phyloP scores from a whole-genome alignment of 2,888 invertebrate species.

The Hedya salicella region DNA sequence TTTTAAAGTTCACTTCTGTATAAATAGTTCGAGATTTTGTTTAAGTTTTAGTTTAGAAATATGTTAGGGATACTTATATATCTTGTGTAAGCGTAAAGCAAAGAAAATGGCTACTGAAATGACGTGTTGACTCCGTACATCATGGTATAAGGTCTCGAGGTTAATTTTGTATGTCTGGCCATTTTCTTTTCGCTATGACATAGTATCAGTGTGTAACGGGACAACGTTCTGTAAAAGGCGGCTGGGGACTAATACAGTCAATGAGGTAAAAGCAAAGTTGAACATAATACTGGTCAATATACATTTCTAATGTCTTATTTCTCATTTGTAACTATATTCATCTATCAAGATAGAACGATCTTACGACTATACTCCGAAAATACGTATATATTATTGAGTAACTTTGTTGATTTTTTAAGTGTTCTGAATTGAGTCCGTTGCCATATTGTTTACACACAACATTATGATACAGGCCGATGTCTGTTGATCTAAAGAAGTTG shows the following conservation, averaged over 20 bases:
- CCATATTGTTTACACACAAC: too few relatives aligned
- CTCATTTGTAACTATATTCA: too few relatives aligned
- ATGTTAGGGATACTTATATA: slow-evolving; percentile 10
- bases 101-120: neutral
- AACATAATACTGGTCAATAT: too few relatives aligned
- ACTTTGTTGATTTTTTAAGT: too few relatives aligned
- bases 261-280: neutral
- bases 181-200: slow-evolving; percentile 11
- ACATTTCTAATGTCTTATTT: too few relatives aligned
- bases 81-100: neutral
- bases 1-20: slow-evolving; percentile 21
- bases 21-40: slow-evolving; percentile 27
- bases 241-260: slow-evolving; percentile 10
- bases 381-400: too few relatives aligned
- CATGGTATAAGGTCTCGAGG: neutral
- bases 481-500: too few relatives aligned
- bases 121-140: neutral
- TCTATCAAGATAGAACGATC: too few relatives aligned
- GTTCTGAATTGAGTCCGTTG: too few relatives aligned
- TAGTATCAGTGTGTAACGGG: neutral
- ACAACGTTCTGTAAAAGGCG: neutral
- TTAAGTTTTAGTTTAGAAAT: slow-evolving; percentile 21
- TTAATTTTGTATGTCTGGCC: neutral
- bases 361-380: too few relatives aligned
- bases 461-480: too few relatives aligned